A percentile compares a stretch with the other conserved stretches of the same genome.
Conservation (phyloP, 1,140 invertebrate species). For the Trypoxylus dichotomus region DNA sequence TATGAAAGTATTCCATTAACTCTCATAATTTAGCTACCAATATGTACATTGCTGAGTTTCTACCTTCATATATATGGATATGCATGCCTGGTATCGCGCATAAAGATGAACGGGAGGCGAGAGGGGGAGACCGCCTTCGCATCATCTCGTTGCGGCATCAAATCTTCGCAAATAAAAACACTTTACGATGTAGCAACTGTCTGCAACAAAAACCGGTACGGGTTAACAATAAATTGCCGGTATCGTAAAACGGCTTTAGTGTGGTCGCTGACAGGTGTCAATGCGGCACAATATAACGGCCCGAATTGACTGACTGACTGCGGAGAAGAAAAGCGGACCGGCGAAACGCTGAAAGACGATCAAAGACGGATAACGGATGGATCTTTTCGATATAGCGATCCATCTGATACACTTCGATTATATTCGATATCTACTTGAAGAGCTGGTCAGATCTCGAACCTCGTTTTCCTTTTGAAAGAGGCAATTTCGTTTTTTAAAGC, state of each 20-base stretch:
- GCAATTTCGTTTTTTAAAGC: conserved; percentile 10
- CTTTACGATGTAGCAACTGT: conserved; percentile 35
- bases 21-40: neutral
- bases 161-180: conserved; percentile 34
- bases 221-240: conserved; percentile 35
- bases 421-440: neutral
- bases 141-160: conserved; percentile 11
- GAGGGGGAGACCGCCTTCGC: conserved; percentile 33
- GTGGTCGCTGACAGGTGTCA: conserved; percentile 35
- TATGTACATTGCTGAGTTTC: neutral
- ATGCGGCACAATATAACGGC: conserved; percentile 32
- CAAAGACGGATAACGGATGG: conserved; percentile 5
- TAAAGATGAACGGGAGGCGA: neutral
- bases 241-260: conserved; percentile 34
- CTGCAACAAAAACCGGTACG: conserved; percentile 33
- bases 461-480: conserved; percentile 7
- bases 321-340: neutral
- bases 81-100: neutral
- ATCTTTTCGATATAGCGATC: neutral
- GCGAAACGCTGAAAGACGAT: conserved; percentile 17
- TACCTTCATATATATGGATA: neutral
- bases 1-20: neutral
- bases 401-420: conserved; percentile 14
- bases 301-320: neutral
- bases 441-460: conserved; percentile 3